These are phyloP conservation scores for Diaprepes abbreviatus DNA, from an alignment of 2,888 invertebrate species.

Conservation along the genomic window DNA sequence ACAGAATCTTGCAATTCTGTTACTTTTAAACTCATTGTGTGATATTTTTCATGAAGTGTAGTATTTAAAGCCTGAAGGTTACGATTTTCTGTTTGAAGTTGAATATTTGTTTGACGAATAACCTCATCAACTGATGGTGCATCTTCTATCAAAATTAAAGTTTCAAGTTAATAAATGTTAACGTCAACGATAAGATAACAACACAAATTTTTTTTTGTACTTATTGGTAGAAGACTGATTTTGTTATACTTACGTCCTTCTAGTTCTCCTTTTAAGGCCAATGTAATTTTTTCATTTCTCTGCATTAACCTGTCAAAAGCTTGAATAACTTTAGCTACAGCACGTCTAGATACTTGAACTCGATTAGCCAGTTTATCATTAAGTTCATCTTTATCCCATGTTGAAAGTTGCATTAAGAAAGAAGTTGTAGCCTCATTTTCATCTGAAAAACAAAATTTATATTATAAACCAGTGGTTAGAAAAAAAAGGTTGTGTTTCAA, in stretches of 20 bases:
- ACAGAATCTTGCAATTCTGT: slow-evolving; percentile 90
- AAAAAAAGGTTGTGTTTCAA: too few relatives aligned
- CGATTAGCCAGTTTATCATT: slow-evolving; percentile 96
- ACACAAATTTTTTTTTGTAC: too few relatives aligned
- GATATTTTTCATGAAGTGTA: slow-evolving; percentile 92
- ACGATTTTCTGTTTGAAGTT: slow-evolving; percentile 91
- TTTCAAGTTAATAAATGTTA: too few relatives aligned
- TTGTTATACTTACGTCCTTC: slow-evolving; percentile 77
- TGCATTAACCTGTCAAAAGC: slow-evolving; percentile 97
- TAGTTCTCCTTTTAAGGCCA: slow-evolving; percentile 86
- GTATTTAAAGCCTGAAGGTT: slow-evolving; percentile 93
- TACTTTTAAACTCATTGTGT: slow-evolving; percentile 91
- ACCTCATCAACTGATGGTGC: slow-evolving; percentile 84
- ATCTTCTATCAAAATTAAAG: too few relatives aligned
- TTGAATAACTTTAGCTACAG: slow-evolving; percentile 96
- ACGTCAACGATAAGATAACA: too few relatives aligned
- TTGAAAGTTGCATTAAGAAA: slow-evolving; percentile 94
- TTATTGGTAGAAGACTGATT: too few relatives aligned
- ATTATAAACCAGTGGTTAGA: too few relatives aligned
- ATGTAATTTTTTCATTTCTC: slow-evolving; percentile 93
- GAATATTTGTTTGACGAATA: slow-evolving; percentile 86
- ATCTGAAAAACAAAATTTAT: slow-evolving; percentile 71
- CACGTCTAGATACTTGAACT: slow-evolving; percentile 96
- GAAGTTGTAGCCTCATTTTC: slow-evolving; percentile 97
- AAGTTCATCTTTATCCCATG: slow-evolving; percentile 97